Evolutionary conservation across 2,888 invertebrate genomes (phyloP).

Genomic region (Holacanthella duospinosa): DNA sequence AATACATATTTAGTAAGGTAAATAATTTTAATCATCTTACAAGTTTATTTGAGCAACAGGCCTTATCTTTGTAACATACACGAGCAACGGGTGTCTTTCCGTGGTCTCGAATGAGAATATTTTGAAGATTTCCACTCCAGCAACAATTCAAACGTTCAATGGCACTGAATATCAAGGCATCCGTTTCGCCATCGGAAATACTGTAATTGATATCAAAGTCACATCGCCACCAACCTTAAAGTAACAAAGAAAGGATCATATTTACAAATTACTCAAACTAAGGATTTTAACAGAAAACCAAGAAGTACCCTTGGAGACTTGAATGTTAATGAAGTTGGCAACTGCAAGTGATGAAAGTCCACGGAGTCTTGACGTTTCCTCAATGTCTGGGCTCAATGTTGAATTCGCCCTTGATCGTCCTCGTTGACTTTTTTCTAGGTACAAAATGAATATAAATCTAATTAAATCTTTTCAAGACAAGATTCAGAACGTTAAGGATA

Average conservation of each 20-base stretch:
- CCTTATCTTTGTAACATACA: conserved; percentile 32
- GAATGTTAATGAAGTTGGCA: conserved; percentile 7
- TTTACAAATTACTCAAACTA: neutral
- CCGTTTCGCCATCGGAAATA: conserved; percentile 16
- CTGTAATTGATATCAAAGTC: conserved; percentile 20
- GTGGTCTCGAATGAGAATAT: conserved; percentile 25
- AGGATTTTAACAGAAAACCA: neutral
- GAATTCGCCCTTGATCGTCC: neutral
- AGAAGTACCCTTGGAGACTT: conserved; percentile 3
- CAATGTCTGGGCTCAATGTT: neutral
- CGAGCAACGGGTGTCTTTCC: conserved; percentile 25
- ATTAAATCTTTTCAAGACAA: neutral
- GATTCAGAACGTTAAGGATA: neutral
- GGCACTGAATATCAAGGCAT: conserved; percentile 21
- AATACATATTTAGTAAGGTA: neutral
- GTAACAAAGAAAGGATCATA: neutral
- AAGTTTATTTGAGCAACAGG: conserved; percentile 18
- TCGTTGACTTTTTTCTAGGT: neutral
- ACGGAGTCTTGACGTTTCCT: neutral
- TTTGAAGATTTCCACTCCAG: conserved; percentile 16
- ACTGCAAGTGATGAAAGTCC: conserved; percentile 12
- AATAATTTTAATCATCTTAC: conserved; percentile 14
- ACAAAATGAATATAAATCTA: neutral
- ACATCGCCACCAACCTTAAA: conserved; percentile 19
- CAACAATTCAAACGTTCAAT: conserved; percentile 20